Evolutionary conservation across 2,888 invertebrate genomes (phyloP).

Genomic region (Osedax fenrisi): DNA sequence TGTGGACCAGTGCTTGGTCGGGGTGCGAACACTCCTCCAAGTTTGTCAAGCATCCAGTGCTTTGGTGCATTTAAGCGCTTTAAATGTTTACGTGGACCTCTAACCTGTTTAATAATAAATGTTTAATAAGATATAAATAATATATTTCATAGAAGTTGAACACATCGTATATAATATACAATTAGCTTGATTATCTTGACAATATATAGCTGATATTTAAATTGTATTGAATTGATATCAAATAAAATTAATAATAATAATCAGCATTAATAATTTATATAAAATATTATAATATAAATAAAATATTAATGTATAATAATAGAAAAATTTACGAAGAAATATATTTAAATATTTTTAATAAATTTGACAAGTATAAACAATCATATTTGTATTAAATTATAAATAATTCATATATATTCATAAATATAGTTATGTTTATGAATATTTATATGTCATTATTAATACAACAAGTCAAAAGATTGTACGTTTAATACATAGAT

Average conservation of each 20-base stretch:
- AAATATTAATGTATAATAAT: too few relatives aligned
- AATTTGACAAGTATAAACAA: too few relatives aligned
- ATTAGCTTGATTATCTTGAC: not conserved
- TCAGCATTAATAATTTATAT: not conserved
- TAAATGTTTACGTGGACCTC: slow-evolving; percentile 97
- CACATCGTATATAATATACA: not conserved
- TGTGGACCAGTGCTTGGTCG: slow-evolving; percentile 94
- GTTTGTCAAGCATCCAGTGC: slow-evolving; percentile 99
- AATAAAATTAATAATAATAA: not conserved
- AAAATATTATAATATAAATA: too few relatives aligned
- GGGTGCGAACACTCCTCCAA: slow-evolving; percentile 88
- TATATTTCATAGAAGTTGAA: not conserved
- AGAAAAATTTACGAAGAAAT: too few relatives aligned
- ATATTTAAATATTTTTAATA: too few relatives aligned
- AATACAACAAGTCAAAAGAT: too few relatives aligned
- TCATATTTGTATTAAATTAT: too few relatives aligned
- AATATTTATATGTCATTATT: too few relatives aligned
- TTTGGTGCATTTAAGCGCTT: slow-evolving; percentile 97
- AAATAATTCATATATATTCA: too few relatives aligned
- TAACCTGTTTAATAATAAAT: slow-evolving; percentile 57
- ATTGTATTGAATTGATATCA: not conserved
- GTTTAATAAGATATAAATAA: not conserved
- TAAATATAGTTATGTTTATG: too few relatives aligned
- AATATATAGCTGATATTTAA: not conserved
- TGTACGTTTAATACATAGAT: too few relatives aligned